These are phyloP conservation scores for Trichogramma dendrolimi DNA, from an alignment of 2,888 invertebrate species.

Conservation along the genomic window DNA sequence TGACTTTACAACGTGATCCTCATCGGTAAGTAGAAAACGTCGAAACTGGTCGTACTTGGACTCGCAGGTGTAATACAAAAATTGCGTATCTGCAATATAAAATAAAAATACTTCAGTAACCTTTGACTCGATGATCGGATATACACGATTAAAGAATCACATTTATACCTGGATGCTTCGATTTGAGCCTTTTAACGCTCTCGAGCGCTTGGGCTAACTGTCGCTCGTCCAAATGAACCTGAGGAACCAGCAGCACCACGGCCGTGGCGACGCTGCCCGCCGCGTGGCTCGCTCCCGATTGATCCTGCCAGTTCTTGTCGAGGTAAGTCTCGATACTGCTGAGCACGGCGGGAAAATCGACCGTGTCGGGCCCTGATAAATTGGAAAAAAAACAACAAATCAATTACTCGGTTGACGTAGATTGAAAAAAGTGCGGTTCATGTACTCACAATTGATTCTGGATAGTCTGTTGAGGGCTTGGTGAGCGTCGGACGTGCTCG, in stretches of 20 bases:
- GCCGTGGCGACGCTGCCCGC: conserved; percentile 42
- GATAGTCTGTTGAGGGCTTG: conserved; percentile 34
- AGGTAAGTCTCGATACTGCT: conserved; percentile 31
- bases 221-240: conserved; percentile 24
- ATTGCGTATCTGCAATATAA: conserved; percentile 36
- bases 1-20: conserved; percentile 38
- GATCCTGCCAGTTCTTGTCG: conserved; percentile 35
- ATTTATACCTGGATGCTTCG: conserved; percentile 38
- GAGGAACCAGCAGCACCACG: conserved; percentile 37
- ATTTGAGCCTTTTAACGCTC: conserved; percentile 35
- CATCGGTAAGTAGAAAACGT: conserved; percentile 34
- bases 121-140: background rate
- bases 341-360: conserved; percentile 36
- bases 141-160: background rate
- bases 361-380: conserved; percentile 36
- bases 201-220: conserved; percentile 29
- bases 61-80: conserved; percentile 38
- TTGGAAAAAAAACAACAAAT: background rate
- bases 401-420: background rate
- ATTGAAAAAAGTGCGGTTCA: background rate
- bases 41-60: conserved; percentile 32
- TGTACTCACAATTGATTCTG: conserved; percentile 34
- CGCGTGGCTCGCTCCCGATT: conserved; percentile 21
- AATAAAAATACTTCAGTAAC: background rate
- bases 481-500: conserved; percentile 55